phyloP scores from a whole-genome alignment of 2,113 vertebrate genomes.

The Hippolais icterina region DNA sequence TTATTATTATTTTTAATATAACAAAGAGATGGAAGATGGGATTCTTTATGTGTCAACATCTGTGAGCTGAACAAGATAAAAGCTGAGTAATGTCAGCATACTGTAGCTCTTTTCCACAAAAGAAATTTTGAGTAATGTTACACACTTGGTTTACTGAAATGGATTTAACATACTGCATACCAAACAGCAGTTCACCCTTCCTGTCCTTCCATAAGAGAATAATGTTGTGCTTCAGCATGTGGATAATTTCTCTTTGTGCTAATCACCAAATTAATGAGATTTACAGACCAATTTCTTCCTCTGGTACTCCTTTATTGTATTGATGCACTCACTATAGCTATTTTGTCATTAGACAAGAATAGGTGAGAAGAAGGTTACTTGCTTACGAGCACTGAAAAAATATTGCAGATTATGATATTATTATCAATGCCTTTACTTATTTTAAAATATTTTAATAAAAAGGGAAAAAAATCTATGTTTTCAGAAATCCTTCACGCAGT shows the following conservation, averaged over 20 bases:
- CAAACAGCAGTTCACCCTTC: neutral
- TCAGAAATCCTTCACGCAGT: neutral
- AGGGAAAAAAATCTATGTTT: neutral
- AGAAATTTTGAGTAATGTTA: neutral
- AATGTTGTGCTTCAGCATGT: constrained; percentile 5
- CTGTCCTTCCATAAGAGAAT: neutral
- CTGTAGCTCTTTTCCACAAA: neutral
- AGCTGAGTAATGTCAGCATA: neutral
- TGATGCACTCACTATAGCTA: neutral
- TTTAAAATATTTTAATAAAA: neutral
- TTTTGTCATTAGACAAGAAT: neutral
- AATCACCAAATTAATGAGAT: constrained; percentile 26
- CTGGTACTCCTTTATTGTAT: neutral
- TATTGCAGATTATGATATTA: neutral
- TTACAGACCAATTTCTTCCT: neutral
- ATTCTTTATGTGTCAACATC: neutral
- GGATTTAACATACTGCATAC: neutral
- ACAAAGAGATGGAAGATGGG: neutral
- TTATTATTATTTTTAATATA: neutral
- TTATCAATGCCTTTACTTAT: neutral
- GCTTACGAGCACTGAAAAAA: neutral
- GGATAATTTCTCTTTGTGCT: constrained; percentile 16
- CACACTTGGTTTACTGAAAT: neutral
- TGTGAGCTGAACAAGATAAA: neutral
- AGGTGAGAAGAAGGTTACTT: neutral